Evolutionary conservation across 2,888 invertebrate species (phyloP), one percentile per base, ranked within the genome.

Genomic region (Heliothis peltigera): DNA sequence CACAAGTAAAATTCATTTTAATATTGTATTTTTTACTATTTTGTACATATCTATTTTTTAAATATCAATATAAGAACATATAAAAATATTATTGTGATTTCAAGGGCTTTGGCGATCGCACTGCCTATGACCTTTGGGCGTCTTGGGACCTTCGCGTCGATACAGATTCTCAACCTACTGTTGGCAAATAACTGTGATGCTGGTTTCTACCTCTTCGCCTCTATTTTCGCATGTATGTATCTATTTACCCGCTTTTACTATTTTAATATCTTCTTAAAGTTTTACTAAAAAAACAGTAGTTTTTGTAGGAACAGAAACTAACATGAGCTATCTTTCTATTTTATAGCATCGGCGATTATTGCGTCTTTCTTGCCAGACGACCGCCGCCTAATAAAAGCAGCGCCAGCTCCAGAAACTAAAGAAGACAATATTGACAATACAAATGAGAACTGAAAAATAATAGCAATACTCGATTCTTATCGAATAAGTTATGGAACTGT

Each of bases 81-180:
- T n/a, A n/a, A n/a, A n/a, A n/a, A n/a, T n/a, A n/a, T n/a, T n/a
- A n/a, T 48, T 47, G 32, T 17, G 8, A 42, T 51, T 89, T 89
- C 71, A 82, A 96, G 96, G 68, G 96, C 96, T 0, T 89, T 96
- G 69, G 96, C 96, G 0, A 91, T 97, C 18, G 96, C 96, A 19
- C 83, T 96, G 39, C 92, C 95, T 3, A 89, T 96, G 76, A 95
- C 95, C 19, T 92, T 94, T 1, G 96, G 96, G 12, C 92, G 96
- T 70, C 77, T 96, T 0, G 96, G 95, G 4, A 95, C 95, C 0
- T 95, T 96, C 77, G 90, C 93, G 0, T 95, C 96, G 46, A 96
- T 96, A 74, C 88, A 96, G 61, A 89, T 96, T 0, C 94, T 96
- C 60, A 96, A 96, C 67, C 85, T 95, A 71, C 87, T 96, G 49